Conservation (phyloP, 2,113 vertebrate species). For the Archilochus colubris region DNA sequence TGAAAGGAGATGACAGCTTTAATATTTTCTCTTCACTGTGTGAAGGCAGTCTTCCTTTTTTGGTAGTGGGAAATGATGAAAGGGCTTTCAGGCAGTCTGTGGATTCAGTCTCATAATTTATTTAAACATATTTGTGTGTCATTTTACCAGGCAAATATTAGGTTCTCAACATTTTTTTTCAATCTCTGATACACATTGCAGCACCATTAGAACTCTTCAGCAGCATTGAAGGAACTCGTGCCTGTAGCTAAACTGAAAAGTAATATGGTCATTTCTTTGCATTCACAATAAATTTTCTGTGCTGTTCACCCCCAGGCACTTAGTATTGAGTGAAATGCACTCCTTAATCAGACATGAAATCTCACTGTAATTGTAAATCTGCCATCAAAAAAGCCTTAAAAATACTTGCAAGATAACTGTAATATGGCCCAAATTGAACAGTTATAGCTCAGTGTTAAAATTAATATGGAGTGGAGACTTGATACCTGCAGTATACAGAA, state of each 20-base stretch:
- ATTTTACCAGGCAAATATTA: background rate
- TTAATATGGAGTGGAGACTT: background rate
- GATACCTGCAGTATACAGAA: background rate
- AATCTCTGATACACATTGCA: background rate
- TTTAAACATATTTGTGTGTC: background rate
- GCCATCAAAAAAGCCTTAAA: background rate
- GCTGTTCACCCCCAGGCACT: background rate
- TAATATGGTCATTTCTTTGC: constrained; percentile 18
- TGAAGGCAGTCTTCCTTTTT: background rate
- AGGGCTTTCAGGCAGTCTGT: background rate
- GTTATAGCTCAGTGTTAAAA: background rate
- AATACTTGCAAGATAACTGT: background rate
- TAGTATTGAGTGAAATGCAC: constrained; percentile 3
- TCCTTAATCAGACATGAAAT: constrained; percentile 30
- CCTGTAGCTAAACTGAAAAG: constrained; percentile 37
- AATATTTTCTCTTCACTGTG: background rate
- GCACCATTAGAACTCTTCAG: constrained; percentile 8
- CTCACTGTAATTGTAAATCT: constrained; percentile 37
- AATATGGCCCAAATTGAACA: background rate
- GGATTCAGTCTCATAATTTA: background rate
- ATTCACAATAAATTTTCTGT: background rate
- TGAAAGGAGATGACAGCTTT: background rate
- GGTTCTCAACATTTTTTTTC: background rate
- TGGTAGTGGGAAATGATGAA: background rate
- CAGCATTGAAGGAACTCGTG: background rate